phyloP scores from a whole-genome alignment of 2,113 vertebrate genomes.

The Hassar affinis region DNA sequence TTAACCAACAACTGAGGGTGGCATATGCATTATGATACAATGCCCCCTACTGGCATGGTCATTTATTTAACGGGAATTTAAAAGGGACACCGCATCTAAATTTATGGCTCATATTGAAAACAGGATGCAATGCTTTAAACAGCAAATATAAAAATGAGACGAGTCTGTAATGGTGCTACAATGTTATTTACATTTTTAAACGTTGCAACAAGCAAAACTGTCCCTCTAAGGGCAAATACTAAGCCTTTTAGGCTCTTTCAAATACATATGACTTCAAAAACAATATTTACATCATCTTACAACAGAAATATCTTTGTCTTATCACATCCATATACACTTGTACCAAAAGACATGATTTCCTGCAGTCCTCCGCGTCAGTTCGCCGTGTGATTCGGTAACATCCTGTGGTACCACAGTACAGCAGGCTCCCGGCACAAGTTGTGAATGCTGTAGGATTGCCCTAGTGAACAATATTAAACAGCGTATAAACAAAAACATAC shows the following conservation, averaged over 20 bases:
- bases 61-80: neutral
- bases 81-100: neutral
- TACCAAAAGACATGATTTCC: neutral
- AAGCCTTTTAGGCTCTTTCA: neutral
- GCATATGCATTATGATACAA: slow-evolving; percentile 1
- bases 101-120: neutral
- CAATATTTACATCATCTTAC: slow-evolving; percentile 29
- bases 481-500: neutral
- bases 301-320: neutral
- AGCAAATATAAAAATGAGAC: neutral
- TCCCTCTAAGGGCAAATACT: neutral
- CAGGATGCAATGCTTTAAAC: slow-evolving; percentile 7
- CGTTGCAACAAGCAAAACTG: neutral
- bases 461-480: slow-evolving; percentile 48
- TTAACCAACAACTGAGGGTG: neutral
- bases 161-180: neutral
- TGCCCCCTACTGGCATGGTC: slow-evolving; percentile 43
- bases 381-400: slow-evolving; percentile 38
- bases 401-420: slow-evolving; percentile 67
- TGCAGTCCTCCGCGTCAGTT: slow-evolving; percentile 4
- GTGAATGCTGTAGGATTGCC: slow-evolving; percentile 67
- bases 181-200: slow-evolving; percentile 36
- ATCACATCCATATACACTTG: neutral
- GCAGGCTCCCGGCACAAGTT: slow-evolving; percentile 67
- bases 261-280: neutral